Percentiles rank a stretch among this genome's conserved stretches.
phyloP scores from a whole-genome alignment of 2,113 vertebrate species.

The Aegithalos caudatus region DNA sequence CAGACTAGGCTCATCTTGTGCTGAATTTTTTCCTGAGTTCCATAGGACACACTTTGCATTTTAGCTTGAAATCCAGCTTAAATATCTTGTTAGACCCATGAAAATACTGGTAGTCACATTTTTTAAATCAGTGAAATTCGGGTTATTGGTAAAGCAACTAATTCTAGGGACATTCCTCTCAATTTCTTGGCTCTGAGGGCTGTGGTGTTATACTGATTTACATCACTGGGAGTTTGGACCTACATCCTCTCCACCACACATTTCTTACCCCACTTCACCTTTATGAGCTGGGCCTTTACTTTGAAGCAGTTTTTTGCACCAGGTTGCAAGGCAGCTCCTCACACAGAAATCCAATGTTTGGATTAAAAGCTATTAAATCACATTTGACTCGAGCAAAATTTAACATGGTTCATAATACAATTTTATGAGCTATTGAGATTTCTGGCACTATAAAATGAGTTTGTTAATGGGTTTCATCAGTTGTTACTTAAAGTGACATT shows the following conservation, averaged over 20 bases:
- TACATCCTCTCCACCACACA: background rate
- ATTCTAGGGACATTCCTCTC: background rate
- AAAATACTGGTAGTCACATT: background rate
- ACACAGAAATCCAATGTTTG: slow-evolving; percentile 13
- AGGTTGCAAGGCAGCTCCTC: background rate
- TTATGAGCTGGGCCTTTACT: background rate
- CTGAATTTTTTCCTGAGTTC: background rate
- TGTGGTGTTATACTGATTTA: background rate
- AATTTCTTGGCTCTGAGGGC: background rate
- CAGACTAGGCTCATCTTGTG: background rate
- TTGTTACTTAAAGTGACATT: slow-evolving; percentile 35
- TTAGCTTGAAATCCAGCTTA: background rate
- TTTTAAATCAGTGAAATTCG: background rate
- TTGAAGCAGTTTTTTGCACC: slow-evolving; percentile 1
- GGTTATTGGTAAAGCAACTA: background rate
- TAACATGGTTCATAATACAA: slow-evolving; percentile 32
- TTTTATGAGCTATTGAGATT: slow-evolving; percentile 64
- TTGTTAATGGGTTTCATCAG: slow-evolving; percentile 64
- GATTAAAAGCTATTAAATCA: slow-evolving; percentile 52
- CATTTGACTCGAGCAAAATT: slow-evolving; percentile 34
- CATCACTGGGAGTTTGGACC: background rate
- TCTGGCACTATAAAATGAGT: slow-evolving; percentile 58
- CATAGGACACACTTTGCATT: background rate
- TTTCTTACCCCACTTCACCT: slow-evolving; percentile 6
- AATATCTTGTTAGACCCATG: background rate